Base-by-base conservation (phyloP, 2,797 vertebrate genomes). In the Limnodromus scolopaceus region DNA sequence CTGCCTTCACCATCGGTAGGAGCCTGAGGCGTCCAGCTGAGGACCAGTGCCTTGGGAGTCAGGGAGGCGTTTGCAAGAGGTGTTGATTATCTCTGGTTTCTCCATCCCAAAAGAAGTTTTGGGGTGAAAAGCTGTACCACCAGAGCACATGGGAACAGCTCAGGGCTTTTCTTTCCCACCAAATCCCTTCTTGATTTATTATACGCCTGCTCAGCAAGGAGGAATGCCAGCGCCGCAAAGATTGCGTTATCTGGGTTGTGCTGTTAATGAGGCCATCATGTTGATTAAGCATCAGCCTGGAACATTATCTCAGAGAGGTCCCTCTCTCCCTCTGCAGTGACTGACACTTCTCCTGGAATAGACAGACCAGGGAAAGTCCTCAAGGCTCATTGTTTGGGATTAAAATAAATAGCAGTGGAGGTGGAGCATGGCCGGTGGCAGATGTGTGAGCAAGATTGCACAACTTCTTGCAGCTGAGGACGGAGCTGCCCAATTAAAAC, bases 381-480 rank as follows among this genome's bases (percentile, higher is more conserved):
- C 39, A 10, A 34, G 57, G 10, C 48, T 92, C 25, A 0, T 74
- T 38, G 25, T 83, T 76, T 49, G 90, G 81, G 68, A 54, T 61
- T 36, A 45, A 78, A 70, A 75, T 19, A 34, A 69, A 17, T 0
- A 46, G 69, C 69, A 36, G 70, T 4, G 1, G 76, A 82, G 92
- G 46, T 27, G 87, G 87, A 85, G 84, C 75, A 13, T 82, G 64
- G 78, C 81, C 49, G 93, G 71, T 89, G 95, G 89, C 71, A 82
- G 89, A 68, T 82, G 89, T 36, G 66, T 28, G 39, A n/a, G 5
- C 34, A 30, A 34, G 91, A 43, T 93, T 96, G 81, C 89, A 61
- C 93, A 91, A 92, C 63, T 63, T 34, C 74, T 61, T 13, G 1
- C 30, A 1, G 9, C 60, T 13, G 51, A 80, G 70, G 76, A 63